Base-by-base conservation (phyloP, 2,797 vertebrate species). In the Setipinna tenuifilis region DNA sequence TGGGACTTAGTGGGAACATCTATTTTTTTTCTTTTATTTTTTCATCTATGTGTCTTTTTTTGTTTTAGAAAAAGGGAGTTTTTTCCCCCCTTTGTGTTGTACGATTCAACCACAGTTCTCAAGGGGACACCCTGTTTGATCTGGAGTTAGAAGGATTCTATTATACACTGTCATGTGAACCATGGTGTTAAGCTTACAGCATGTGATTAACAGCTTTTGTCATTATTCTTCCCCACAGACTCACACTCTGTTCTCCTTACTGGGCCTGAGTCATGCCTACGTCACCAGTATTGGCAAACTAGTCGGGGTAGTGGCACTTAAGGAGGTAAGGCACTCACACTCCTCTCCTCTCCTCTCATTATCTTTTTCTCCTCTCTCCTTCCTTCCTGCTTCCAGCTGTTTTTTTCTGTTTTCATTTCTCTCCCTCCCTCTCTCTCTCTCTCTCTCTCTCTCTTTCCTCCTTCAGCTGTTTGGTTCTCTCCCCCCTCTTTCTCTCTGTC, bases 221-320 rank as follows among this genome's bases (percentile, higher is more conserved):
- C 16, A 17, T 75, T 75, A 31, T 0, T 89, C 83, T 85, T 23
- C 5, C 57, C 83, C 44, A 16, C 90, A 99, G 98, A 99, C 97
- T 0, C 97, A 99, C 93, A 99, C 98, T 0, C 87, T 99, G 31
- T 99, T 99, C 94, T 99, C 98, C 0, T 94, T 99, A 46, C 94
- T 99, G 82, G 97, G 98, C 44, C 96, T 99, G 19, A 97, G 96
- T 83, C 97, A 97, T 3, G 97, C 97, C 75, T 99, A 98, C 0
- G 95, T 99, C 86, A 98, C 98, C 91, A 98, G 96, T 71, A 97
- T 97, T 89, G 98, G 98, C 46, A 98, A 98, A 88, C 96, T 99
- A 88, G 96, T 95, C 62, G 98, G 98, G 0, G 98, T 99, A 57
- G 89, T 99, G 91, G 97, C 98, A 0, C 91, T 99, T 84, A 97